Evolutionary conservation across 1,140 invertebrate species (phyloP), one percentile per base, ranked within the genome.

Genomic region (Ganaspis sp.): DNA sequence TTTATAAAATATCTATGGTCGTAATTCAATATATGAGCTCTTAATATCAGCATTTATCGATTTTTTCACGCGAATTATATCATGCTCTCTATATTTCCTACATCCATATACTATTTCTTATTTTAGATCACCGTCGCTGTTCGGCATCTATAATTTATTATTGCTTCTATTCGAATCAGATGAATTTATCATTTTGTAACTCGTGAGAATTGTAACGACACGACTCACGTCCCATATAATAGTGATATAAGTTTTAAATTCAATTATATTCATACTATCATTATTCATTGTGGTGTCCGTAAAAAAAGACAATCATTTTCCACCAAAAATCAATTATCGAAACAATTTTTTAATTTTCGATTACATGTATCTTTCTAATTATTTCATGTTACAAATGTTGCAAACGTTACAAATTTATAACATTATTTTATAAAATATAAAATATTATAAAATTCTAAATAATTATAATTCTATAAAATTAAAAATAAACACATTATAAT

Each of bases 61-160:
- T 21, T 78, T 74, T 38, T 21, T 19, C 69, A 58, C 45, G 74
- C 49, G 69, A 58, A 23, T 76, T 76, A 58, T 64, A 71, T 45
- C 75, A 71, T 79, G 40, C 42, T 72, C 21, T 69, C 38, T 64
- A 29, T 34, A 15, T 64, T 64, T 64, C 21, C 15, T 29, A 15
- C 58, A 29, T 64, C 6, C 29, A 15, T 26, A 9, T 64, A 64
- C 23, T 64, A 29, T 34, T 64, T 23, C 53, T n/a, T 58, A 58
- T 21, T 45, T 45, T 45, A 45, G 42, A 15, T 45, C 11, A 45
- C 42, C 45, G 12, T 49, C 45, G 45, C 45, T 49, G 17, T 49
- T 49, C 45, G 45, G 4, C n/a, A 49, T 49, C 12, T 49, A 2
- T 49, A 49, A 49, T 49, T 49, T 49, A 49, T 49, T 49, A 49